Conservation (phyloP, 2,797 vertebrate species). For the Cyclura pinguis region DNA sequence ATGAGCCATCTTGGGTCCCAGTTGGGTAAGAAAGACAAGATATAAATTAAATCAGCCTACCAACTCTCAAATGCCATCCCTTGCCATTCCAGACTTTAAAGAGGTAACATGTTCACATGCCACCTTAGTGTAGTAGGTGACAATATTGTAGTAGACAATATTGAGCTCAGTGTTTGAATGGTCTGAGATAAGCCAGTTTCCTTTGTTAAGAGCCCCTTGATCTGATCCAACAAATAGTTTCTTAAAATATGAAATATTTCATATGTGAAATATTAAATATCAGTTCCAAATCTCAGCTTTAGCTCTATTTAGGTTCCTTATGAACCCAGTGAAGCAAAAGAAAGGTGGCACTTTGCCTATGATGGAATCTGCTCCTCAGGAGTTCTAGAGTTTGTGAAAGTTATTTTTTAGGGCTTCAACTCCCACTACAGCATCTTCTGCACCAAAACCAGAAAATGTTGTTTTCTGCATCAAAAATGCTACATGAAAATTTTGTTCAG, state of each 20-base stretch:
- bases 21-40: no score
- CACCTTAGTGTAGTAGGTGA: not conserved
- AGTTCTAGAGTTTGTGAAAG: no score
- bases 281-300: not conserved
- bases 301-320: not conserved
- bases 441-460: no score
- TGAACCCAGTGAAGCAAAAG: no score
- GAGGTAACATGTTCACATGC: not conserved
- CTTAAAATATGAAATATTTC: no score
- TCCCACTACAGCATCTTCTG: no score
- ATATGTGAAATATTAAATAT: not conserved
- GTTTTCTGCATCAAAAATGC: no score
- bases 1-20: not conserved
- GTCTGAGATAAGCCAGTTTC: not conserved
- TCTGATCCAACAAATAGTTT: not conserved
- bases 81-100: not conserved
- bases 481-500: no score
- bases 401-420: no score
- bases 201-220: not conserved
- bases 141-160: not conserved
- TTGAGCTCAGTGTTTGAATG: not conserved
- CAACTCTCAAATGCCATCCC: not conserved
- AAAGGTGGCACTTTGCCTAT: not conserved
- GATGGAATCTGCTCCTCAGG: no score
- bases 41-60: not conserved